phyloP scores from a whole-genome alignment of 2,113 vertebrate species.

The Phalacrocorax aristotelis region DNA sequence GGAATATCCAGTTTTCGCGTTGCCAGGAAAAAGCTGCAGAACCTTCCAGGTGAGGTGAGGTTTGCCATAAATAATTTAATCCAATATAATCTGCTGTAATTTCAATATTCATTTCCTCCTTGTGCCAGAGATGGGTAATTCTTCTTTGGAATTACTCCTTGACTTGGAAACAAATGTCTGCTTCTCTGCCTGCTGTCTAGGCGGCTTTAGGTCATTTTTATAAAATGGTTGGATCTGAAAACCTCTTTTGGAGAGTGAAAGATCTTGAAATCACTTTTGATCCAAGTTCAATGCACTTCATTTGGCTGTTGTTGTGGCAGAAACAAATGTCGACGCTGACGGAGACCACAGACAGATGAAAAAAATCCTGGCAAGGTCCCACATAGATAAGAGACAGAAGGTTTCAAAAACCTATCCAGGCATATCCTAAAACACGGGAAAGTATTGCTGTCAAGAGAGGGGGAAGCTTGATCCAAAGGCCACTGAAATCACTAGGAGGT shows the following conservation, averaged over 20 bases:
- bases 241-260: constrained; percentile 12
- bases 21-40: constrained; percentile 60
- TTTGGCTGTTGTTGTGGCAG: constrained; percentile 55
- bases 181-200: constrained; percentile 4
- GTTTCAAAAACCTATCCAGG: constrained; percentile 40
- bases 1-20: background rate
- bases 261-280: constrained; percentile 57
- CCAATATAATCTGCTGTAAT: constrained; percentile 63
- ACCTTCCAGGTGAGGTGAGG: constrained; percentile 58
- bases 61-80: constrained; percentile 69
- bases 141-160: constrained; percentile 28
- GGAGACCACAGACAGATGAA: constrained; percentile 55
- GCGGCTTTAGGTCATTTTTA: constrained; percentile 46
- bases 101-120: constrained; percentile 40
- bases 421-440: background rate
- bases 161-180: constrained; percentile 30
- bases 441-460: constrained; percentile 15
- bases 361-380: constrained; percentile 39
- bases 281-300: constrained; percentile 56
- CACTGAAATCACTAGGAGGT: background rate
- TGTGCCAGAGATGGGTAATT: constrained; percentile 53
- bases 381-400: constrained; percentile 48
- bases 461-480: constrained; percentile 12
- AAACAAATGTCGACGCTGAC: constrained; percentile 37
- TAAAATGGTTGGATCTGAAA: constrained; percentile 44